Evolutionary conservation across 2,113 vertebrate species (phyloP).

Genomic region (Sander vitreus): DNA sequence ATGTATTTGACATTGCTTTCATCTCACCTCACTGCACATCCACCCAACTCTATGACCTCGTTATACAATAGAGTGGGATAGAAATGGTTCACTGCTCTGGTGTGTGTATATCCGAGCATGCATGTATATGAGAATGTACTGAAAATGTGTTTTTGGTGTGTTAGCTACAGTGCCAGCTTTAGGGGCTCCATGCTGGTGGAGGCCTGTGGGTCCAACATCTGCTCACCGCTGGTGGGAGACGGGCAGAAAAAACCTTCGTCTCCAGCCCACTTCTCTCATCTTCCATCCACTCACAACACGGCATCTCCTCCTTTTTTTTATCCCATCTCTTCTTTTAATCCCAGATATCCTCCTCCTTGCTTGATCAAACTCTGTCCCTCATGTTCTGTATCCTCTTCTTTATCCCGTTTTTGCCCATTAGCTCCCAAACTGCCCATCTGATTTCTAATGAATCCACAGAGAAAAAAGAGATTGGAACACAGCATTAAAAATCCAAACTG

Average conservation of each 20-base stretch:
- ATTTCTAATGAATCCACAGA: conserved; percentile 18
- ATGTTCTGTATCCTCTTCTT: conserved; percentile 3
- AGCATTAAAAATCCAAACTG: conserved; percentile 16
- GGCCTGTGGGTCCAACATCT: conserved; percentile 76
- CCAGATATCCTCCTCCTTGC: not conserved
- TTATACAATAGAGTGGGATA: not conserved
- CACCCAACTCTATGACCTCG: conserved; percentile 9
- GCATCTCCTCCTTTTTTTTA: not conserved
- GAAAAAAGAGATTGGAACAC: conserved; percentile 12
- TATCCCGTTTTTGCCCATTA: conserved; percentile 5
- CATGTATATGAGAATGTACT: conserved; percentile 13
- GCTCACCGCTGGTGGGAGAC: conserved; percentile 66
- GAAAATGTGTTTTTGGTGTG: conserved; percentile 8
- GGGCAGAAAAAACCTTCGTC: conserved; percentile 13
- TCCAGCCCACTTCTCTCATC: conserved; percentile 44
- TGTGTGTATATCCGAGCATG: not conserved
- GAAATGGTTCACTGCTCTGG: conserved; percentile 7
- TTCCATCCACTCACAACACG: conserved; percentile 31
- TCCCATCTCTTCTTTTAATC: conserved; percentile 13
- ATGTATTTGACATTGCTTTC: conserved; percentile 5
- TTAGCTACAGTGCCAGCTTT: conserved; percentile 41
- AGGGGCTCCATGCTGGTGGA: conserved; percentile 57
- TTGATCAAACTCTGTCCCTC: not conserved
- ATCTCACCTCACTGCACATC: not conserved
- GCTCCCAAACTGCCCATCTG: conserved; percentile 3